A percentile compares a stretch with the other conserved stretches of the same genome.
phyloP scores from a whole-genome alignment of 2,113 vertebrate genomes.

The Marcusenius ussheri region DNA sequence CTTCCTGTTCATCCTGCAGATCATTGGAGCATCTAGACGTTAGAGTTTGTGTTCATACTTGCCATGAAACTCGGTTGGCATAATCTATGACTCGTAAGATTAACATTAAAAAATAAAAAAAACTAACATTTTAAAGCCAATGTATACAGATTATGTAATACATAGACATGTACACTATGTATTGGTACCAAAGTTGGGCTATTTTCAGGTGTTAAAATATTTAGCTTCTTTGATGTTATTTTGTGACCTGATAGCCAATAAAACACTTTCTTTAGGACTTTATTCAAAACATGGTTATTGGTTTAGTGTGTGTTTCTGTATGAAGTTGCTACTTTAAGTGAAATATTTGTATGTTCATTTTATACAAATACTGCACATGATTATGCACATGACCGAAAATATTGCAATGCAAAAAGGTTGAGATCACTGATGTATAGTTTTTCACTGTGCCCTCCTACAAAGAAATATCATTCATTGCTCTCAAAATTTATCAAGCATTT shows the following conservation, averaged over 20 bases:
- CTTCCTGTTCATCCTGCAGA: constrained; percentile 81
- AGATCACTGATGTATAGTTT: not conserved
- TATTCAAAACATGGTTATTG: not conserved
- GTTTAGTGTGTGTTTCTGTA: not conserved
- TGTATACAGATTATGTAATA: not conserved
- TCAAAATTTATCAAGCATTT: not conserved
- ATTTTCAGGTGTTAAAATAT: not conserved
- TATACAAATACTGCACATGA: not conserved
- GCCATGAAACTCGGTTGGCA: not conserved
- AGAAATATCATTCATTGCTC: not conserved
- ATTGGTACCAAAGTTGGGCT: not conserved
- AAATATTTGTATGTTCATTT: not conserved
- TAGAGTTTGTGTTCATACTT: not conserved
- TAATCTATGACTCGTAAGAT: not conserved
- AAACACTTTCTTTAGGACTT: not conserved
- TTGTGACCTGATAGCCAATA: not conserved
- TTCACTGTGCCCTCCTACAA: not conserved
- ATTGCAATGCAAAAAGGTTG: no score
- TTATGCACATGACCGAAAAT: no score
- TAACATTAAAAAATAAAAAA: not conserved
- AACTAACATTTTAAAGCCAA: not conserved
- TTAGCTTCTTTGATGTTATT: not conserved
- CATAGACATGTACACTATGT: not conserved
- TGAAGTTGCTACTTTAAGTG: not conserved
- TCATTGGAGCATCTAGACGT: constrained; percentile 59